Base-by-base conservation (phyloP, 2,797 vertebrate genomes). In the Gymnothorax reevesii region DNA sequence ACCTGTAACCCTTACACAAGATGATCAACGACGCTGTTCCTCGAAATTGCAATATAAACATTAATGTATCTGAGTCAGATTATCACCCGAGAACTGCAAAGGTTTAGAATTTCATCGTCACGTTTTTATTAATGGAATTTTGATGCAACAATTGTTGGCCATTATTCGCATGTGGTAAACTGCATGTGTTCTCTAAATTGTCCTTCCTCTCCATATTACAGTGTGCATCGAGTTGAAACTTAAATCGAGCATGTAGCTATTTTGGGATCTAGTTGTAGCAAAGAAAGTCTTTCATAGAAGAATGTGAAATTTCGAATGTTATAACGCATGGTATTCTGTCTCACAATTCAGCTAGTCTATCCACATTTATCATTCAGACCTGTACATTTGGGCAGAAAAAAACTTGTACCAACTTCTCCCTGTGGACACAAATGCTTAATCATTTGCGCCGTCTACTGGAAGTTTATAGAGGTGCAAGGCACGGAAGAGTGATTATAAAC, bases 391-490 rank as follows among this genome's bases (percentile, higher is more conserved):
- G 2, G 22, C 54, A 55, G 52, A 87, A 86, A 89, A 88, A 88
- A 71, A 89, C 89, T 89, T 54, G 84, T 90, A 33, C 87, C 89
- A 91, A 83, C 86, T 92, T 90, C 85, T 85, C 66, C 79, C 73
- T 83, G 89, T 62, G 79, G 90, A 86, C 89, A 90, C 88, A 88
- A 89, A 85, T 91, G 93, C 95, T 97, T 97, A 95, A 96, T 95
- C 97, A 96, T 95, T 95, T 95, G 96, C 96, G 97, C 98, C 98
- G 97, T 95, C 98, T 99, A 95, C 97, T 96, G 98, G 97, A 91
- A 90, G 85, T 90, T 83, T 60, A 85, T 79, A 92, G 92, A 96
- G 97, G 91, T 97, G 5, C 64, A 49, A 59, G 54, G 64, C 73
- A 69, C 49, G 20, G 52, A 12, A 25, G 7, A 60, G 49, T n/a